A percentile compares a stretch with the other conserved stretches of the same genome.
phyloP scores from a whole-genome alignment of 2,888 invertebrate genomes.

The Choreutis nemorana region DNA sequence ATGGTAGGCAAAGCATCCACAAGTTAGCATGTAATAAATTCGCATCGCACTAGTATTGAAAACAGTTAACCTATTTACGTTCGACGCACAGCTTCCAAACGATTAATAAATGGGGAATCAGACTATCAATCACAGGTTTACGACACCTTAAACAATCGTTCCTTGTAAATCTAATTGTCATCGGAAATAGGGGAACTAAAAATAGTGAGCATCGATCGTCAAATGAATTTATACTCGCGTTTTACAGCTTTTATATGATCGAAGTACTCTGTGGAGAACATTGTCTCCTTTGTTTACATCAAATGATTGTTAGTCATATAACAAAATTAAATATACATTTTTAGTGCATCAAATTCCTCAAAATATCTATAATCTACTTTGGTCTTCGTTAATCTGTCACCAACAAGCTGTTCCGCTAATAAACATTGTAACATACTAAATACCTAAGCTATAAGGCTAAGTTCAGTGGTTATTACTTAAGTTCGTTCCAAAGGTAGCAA shows the following conservation, averaged over 20 bases:
- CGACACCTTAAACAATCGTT: slow-evolving; percentile 45
- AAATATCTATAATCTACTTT: too few relatives aligned
- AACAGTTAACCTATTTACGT: slow-evolving; percentile 38
- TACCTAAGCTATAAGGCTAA: too few relatives aligned
- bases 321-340: too few relatives aligned
- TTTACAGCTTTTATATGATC: slow-evolving; percentile 1
- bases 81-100: slow-evolving; percentile 18
- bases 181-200: slow-evolving; percentile 5
- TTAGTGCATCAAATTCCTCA: too few relatives aligned
- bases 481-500: too few relatives aligned
- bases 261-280: slow-evolving; percentile 1
- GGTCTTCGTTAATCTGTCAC: too few relatives aligned
- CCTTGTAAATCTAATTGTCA: slow-evolving; percentile 42
- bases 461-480: too few relatives aligned
- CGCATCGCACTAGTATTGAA: slow-evolving; percentile 32
- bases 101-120: slow-evolving; percentile 53
- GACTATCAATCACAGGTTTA: slow-evolving; percentile 60
- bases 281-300: background rate
- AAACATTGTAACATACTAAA: too few relatives aligned
- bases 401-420: too few relatives aligned
- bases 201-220: slow-evolving; percentile 3
- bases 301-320: too few relatives aligned
- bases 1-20: too few relatives aligned
- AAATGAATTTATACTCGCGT: slow-evolving; percentile 3
- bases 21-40: too few relatives aligned